A percentile compares a stretch with the other conserved stretches of the same genome.
Evolutionary conservation across 2,888 invertebrate genomes (phyloP).

Genomic region (Pollenia griseotomentosa): DNA sequence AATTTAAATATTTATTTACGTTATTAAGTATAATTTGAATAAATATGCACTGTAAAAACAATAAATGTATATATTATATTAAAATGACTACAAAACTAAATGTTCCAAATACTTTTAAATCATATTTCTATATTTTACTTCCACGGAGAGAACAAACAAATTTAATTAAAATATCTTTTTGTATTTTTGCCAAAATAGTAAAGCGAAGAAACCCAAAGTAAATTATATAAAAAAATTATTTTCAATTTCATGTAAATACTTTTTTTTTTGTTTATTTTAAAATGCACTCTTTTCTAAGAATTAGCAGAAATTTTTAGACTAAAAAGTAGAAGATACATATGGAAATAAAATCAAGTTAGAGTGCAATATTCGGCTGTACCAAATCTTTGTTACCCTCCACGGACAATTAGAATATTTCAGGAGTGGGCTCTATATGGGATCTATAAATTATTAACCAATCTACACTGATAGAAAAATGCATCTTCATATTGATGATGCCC

Average conservation of each 20-base stretch:
- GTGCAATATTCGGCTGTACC: too few species aligned
- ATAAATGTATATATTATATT: neutral
- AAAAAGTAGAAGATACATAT: too few species aligned
- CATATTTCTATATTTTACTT: neutral
- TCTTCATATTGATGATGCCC: too few species aligned
- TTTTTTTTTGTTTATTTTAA: neutral
- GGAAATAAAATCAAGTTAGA: too few species aligned
- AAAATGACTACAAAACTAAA: constrained; percentile 1
- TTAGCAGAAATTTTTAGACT: too few species aligned
- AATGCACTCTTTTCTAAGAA: neutral
- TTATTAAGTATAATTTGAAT: neutral
- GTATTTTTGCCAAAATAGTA: constrained; percentile 12
- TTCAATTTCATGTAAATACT: too few species aligned
- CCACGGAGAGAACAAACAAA: neutral
- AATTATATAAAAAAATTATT: neutral
- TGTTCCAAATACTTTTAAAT: constrained; percentile 8
- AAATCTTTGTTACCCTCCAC: too few species aligned
- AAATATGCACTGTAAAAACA: neutral
- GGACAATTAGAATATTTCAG: too few species aligned
- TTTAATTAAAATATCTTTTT: constrained; percentile 7
- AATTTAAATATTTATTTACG: neutral
- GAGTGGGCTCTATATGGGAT: too few species aligned
- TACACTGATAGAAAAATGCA: too few species aligned
- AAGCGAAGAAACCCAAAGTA: neutral
- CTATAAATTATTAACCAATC: too few species aligned